Conservation (phyloP, 2,797 vertebrate genomes). For the Dendrocincla fuliginosa region DNA sequence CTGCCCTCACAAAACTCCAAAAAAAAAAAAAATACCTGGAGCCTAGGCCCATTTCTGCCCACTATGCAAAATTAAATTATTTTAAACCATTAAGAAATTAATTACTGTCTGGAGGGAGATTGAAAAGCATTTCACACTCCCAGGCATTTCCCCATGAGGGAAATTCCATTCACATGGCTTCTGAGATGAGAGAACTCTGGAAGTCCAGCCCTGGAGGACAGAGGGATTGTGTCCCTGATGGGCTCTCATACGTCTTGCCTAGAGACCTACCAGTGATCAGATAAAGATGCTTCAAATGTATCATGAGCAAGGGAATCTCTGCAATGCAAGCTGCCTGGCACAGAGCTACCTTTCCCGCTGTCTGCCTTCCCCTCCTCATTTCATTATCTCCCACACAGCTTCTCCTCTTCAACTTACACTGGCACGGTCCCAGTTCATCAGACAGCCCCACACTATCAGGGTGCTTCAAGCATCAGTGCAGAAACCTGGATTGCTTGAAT, state of each 20-base stretch:
- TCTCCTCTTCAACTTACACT: not conserved
- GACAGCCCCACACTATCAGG: not conserved
- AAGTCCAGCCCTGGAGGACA: slow-evolving; percentile 1
- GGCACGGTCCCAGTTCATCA: not conserved
- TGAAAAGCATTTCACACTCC: not conserved
- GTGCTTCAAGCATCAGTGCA: not conserved
- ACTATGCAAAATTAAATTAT: not conserved
- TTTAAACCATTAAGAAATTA: slow-evolving; percentile 14
- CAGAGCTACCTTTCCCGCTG: not conserved
- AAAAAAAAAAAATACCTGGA: not conserved
- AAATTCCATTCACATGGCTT: not conserved
- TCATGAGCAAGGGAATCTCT: not conserved
- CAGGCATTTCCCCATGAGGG: not conserved
- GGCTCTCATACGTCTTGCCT: not conserved
- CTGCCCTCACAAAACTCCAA: not conserved
- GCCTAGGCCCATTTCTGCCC: not conserved
- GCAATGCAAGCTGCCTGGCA: not conserved
- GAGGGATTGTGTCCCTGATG: not conserved
- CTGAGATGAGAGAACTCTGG: not conserved
- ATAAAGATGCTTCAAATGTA: not conserved
- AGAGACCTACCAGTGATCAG: not conserved
- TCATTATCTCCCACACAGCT: not conserved
- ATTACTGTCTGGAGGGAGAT: not conserved
- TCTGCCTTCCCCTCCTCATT: not conserved
- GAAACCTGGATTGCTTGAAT: not conserved